Conservation (phyloP, 2,888 invertebrate genomes). For the Dyspetes luteomarginatus region DNA sequence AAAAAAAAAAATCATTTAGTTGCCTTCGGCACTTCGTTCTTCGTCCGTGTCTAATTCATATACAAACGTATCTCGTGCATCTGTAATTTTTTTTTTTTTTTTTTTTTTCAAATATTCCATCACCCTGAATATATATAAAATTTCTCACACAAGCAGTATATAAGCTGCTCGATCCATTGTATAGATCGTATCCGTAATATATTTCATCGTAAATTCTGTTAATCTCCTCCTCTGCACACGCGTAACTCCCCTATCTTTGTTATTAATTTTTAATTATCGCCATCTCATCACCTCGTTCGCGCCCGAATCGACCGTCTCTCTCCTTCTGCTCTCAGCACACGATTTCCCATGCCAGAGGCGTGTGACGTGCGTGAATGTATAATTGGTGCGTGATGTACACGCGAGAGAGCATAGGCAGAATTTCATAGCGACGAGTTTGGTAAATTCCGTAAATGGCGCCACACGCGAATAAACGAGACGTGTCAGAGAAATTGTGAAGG, state of each 20-base stretch:
- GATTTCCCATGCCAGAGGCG: conserved; percentile 6
- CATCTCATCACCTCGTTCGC: conserved; percentile 50
- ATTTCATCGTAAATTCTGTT: background rate
- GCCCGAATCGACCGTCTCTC: conserved; percentile 22
- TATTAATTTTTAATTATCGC: conserved; percentile 74
- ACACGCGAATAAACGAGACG: conserved; percentile 9
- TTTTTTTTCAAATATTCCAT: background rate
- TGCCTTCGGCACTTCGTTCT: background rate
- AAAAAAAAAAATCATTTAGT: conserved; percentile 1
- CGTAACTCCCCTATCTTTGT: conserved; percentile 62
- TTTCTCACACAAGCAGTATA: background rate
- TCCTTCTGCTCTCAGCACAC: background rate
- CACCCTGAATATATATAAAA: background rate
- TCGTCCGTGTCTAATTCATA: background rate
- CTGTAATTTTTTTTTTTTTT: background rate
- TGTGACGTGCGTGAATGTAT: conserved; percentile 18
- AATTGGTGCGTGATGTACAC: conserved; percentile 29
- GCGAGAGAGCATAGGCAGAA: background rate
- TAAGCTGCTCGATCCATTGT: background rate
- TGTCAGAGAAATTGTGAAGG: background rate
- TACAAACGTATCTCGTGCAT: background rate
- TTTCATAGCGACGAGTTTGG: conserved; percentile 21
- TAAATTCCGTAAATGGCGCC: conserved; percentile 22
- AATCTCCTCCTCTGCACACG: background rate
- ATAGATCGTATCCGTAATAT: background rate